Conservation (phyloP, 64 coral and sea anemone genomes). For the Cladopsammia gracilis region DNA sequence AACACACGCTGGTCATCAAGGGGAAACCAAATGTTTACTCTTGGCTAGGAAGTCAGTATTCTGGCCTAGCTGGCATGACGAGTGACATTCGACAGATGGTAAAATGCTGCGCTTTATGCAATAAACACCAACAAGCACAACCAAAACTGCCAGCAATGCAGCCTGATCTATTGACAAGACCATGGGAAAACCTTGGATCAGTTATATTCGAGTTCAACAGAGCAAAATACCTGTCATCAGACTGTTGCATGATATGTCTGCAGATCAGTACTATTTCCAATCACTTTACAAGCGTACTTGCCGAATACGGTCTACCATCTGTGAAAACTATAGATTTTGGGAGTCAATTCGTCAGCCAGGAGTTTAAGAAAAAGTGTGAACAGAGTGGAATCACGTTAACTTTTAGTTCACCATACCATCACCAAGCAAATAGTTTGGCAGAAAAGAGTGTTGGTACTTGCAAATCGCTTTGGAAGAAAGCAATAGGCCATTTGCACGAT, state of each 20-base stretch:
- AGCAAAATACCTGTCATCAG: slow-evolving; percentile 14
- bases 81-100: slow-evolving; percentile 32
- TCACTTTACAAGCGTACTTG: slow-evolving; percentile 1
- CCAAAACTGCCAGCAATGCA: slow-evolving; percentile 13
- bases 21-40: slow-evolving; percentile 11
- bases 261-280: no score
- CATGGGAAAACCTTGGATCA: slow-evolving; percentile 34
- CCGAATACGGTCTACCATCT: slow-evolving; percentile 67
- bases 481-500: no score
- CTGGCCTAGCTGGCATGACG: background rate
- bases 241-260: slow-evolving; percentile 23
- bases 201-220: slow-evolving; percentile 31
- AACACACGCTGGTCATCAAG: slow-evolving; percentile 26
- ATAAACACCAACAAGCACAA: slow-evolving; percentile 1
- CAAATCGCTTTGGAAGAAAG: slow-evolving; percentile 66
- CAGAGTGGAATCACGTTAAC: slow-evolving; percentile 50
- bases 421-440: slow-evolving; percentile 68
- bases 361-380: slow-evolving; percentile 65
- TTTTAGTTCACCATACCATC: slow-evolving; percentile 78
- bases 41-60: slow-evolving; percentile 10
- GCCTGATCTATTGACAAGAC: slow-evolving; percentile 3
- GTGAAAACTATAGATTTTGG: slow-evolving; percentile 53
- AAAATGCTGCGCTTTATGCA: slow-evolving; percentile 24
- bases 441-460: slow-evolving; percentile 51
- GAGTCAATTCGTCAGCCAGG: slow-evolving; percentile 63